Base-by-base conservation (phyloP, 2,113 vertebrate genomes). In the Acinonyx jubatus region DNA sequence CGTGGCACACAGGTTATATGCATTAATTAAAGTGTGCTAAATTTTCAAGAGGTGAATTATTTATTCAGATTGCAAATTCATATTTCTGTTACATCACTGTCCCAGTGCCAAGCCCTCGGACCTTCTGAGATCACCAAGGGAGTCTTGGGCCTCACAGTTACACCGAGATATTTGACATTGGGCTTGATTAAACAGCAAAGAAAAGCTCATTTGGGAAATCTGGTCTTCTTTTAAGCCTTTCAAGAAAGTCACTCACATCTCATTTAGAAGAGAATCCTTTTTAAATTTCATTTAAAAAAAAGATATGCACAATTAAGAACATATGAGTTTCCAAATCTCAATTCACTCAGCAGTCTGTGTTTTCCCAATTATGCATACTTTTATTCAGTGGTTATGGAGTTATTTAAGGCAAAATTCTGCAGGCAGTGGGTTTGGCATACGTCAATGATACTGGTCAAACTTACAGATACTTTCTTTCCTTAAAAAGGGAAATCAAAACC, bases 391-490 rank as follows among this genome's bases (percentile, higher is more conserved):
- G 83, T 88, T 96, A 36, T 27, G 4, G 27, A 97, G 96, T 93
- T 97, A 98, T 96, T 98, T 98, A 98, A 94, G 96, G 65, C 68
- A 57, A 98, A 97, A 81, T 31, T 89, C 95, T 55, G 31, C 41
- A 68, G 33, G 92, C 82, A 78, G 78, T 89, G 92, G 92, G 80
- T 96, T 78, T 98, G 91, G 94, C 96, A 74, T 80, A 74, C 1
- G 27, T 52, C 96, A 97, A 66, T 12, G 48, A 94, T 52, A 93
- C 61, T 61, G 63, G 80, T 76, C 14, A 25, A 96, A 85, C 89
- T 91, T 16, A 79, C 23, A 84, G 63, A 97, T 6, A 94, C 55
- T 68, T 83, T 74, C 8, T 38, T 55, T 10, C 52, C 81, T n/a
- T 31, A 89, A 68, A 73, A 50, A 68, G 65, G 85, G 86, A 85